Evolutionary conservation across 2,113 vertebrate genomes (phyloP).

Genomic region (Smithornis capensis): DNA sequence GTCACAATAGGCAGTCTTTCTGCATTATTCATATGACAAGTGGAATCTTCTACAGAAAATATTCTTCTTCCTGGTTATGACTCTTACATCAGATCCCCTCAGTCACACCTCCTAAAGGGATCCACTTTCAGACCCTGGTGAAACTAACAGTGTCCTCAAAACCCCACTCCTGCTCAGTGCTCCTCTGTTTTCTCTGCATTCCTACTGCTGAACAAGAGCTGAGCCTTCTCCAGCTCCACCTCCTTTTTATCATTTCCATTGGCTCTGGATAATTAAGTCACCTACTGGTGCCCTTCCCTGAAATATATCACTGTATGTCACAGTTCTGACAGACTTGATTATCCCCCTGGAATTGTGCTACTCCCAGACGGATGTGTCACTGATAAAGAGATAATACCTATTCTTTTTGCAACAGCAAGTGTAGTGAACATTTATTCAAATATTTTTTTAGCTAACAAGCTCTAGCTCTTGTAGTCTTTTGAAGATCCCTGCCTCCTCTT

Average conservation of each 20-base stretch:
- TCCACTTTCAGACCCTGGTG: neutral
- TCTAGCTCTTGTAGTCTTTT: neutral
- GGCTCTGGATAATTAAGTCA: neutral
- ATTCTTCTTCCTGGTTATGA: neutral
- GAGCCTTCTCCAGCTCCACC: neutral
- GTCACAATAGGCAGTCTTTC: neutral
- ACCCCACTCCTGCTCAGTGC: neutral
- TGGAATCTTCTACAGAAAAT: neutral
- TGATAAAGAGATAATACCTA: neutral
- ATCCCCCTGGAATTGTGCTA: neutral
- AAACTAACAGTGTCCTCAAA: neutral
- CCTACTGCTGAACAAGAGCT: neutral
- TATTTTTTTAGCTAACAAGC: neutral
- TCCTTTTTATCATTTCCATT: neutral
- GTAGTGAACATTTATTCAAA: neutral
- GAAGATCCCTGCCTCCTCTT: neutral
- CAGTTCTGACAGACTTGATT: neutral
- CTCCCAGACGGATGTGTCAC: neutral
- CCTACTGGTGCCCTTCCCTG: neutral
- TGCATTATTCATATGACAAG: neutral
- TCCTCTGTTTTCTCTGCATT: neutral
- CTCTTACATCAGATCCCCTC: neutral
- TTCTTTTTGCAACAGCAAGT: neutral
- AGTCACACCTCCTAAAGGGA: neutral
- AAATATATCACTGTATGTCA: neutral